Percentiles rank a stretch among this genome's conserved stretches.
These are phyloP conservation scores for Aurelia sp. DNA, from an alignment of 30 jellyfish, hydroid and myxozoan species.

Conservation along the genomic window DNA sequence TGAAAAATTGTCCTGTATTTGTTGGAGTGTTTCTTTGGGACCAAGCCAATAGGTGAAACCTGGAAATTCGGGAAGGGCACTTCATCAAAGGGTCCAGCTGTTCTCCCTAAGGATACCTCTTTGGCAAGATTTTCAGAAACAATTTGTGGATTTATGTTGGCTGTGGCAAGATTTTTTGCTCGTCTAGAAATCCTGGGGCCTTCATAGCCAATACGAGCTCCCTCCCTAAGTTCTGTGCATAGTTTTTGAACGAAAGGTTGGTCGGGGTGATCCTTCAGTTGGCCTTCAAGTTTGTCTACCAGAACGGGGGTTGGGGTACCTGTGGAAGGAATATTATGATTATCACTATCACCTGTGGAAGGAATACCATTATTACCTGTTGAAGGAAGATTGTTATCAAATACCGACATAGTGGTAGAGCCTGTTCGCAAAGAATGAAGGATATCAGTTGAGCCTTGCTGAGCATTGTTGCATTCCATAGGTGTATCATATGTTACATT, in stretches of 20 bases:
- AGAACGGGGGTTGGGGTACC: neutral
- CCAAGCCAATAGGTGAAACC: too few relatives aligned
- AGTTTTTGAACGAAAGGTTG: neutral
- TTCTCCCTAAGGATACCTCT: too few relatives aligned
- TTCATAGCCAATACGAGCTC: neutral
- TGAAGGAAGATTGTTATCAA: neutral
- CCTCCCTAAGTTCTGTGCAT: slow-evolving; percentile 8
- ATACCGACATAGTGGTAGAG: neutral
- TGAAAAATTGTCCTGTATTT: too few relatives aligned
- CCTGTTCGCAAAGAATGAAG: neutral
- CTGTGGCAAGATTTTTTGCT: too few relatives aligned
- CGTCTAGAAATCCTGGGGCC: too few relatives aligned
- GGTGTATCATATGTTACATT: too few relatives aligned
- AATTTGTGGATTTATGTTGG: too few relatives aligned
- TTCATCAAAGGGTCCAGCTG: too few relatives aligned
- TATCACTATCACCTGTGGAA: neutral
- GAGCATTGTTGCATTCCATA: too few relatives aligned
- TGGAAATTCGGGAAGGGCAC: too few relatives aligned
- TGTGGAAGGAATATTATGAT: neutral
- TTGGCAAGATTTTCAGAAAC: too few relatives aligned
- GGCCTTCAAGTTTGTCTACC: neutral
- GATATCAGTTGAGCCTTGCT: neutral
- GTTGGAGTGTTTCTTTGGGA: too few relatives aligned
- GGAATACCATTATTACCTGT: neutral
- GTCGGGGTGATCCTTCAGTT: slow-evolving; percentile 8